Evolutionary conservation across 2,888 invertebrate species (phyloP), one percentile per base, ranked within the genome.

Genomic region (Invenusta paracnida): DNA sequence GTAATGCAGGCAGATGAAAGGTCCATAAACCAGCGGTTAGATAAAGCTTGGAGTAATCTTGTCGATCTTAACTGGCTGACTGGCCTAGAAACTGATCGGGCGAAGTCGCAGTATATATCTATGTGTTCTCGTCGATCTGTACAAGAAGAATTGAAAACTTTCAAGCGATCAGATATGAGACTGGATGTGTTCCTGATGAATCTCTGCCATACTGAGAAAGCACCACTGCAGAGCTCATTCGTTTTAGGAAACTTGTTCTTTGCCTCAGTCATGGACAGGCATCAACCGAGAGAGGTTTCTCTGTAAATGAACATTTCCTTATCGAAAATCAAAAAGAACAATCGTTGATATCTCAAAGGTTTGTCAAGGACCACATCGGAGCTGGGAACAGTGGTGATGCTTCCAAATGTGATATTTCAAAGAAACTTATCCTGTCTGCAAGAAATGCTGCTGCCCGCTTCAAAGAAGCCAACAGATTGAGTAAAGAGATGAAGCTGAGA

Each of bases 141-240:
- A 29, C 30, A 29, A 29, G 82, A 29, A 30, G 29, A 30, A 17
- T 28, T 5, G 29, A 30, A 82, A 82, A 29, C 29, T 17, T 82
- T 82, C 31, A 30, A 82, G 2, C 17, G 27, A 30, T 30, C 25
- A 13, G 27, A 29, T 30, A 30, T 30, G 5, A 82, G 82, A 28
- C 29, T 82, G 29, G 29, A 82, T 82, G 29, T 82, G 13, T 82
- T 82, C 82, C 5, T 82, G 29, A 73, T 5, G 23, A 73, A 73
- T 73, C 73, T 73, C 73, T 73, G 73, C 73, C 82, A 82, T 30
- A 82, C 82, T 2, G 82, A 82, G 29, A 27, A 82, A 82, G 2
- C 29, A 82, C 73, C 25, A 23, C 73, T 17, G 17, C n/a, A 27
- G 29, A 11, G 13, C 30, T 17, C 13, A 17, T 30, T 30, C 13